Percentiles rank a stretch among this genome's conserved stretches.
These are phyloP conservation scores for Pomatorhinus ruficollis DNA, from an alignment of 2,113 vertebrate species.

Conservation along the genomic window DNA sequence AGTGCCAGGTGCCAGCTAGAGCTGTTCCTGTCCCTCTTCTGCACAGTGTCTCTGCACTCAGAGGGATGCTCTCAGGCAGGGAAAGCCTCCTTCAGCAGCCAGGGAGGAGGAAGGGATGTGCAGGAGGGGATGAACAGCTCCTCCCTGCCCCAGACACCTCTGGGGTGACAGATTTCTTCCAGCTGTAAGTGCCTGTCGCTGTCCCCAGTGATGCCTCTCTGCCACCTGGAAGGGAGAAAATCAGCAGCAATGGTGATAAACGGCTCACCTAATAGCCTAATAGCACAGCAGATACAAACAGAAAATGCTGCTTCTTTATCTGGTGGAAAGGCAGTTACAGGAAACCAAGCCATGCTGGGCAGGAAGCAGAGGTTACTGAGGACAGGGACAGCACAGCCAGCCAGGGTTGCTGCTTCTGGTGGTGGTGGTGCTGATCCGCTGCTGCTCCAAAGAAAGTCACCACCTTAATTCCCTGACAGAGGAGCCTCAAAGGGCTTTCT, in stretches of 20 bases:
- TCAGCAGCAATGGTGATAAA: not conserved
- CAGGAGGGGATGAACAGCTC: not conserved
- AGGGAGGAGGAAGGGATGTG: not conserved
- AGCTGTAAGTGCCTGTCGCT: not conserved
- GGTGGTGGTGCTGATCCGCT: not conserved
- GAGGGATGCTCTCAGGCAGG: not conserved
- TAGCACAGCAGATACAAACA: not conserved
- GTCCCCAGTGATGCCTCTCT: not conserved
- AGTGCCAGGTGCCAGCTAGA: not conserved
- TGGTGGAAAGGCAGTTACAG: not conserved
- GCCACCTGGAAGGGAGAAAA: not conserved
- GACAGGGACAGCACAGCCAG: not conserved
- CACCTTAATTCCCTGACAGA: not conserved
- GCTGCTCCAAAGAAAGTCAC: not conserved
- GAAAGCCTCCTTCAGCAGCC: not conserved
- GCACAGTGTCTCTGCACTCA: not conserved
- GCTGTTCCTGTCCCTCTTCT: not conserved
- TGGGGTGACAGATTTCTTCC: not conserved
- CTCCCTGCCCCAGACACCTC: not conserved
- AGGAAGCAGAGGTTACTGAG: slow-evolving; percentile 44
- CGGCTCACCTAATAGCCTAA: not conserved
- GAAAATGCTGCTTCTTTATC: not conserved
- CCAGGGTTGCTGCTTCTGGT: not conserved
- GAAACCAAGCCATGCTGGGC: not conserved
- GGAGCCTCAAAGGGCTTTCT: not conserved